Conservation (phyloP, 2,797 vertebrate species). For the Hippocampus kuda region DNA sequence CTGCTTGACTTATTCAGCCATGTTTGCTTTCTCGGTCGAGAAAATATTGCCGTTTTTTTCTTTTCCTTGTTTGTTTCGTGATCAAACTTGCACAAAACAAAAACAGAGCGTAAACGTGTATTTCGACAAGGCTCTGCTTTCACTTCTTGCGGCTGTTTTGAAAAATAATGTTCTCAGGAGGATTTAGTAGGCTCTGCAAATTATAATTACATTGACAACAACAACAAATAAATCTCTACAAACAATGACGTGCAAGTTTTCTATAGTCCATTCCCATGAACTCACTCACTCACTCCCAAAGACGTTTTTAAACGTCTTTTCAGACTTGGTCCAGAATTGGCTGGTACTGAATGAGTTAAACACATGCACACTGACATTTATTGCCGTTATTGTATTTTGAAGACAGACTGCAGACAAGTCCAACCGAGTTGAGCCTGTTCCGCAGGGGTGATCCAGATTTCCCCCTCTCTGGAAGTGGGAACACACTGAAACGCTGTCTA, state of each 20-base stretch:
- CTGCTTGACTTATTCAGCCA: constrained; percentile 54
- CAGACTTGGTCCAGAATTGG: too few relatives aligned
- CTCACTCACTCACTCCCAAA: too few relatives aligned
- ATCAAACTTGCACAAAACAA: constrained; percentile 41
- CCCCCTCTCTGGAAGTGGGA: constrained; percentile 3
- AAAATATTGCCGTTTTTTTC: constrained; percentile 11
- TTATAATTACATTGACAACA: too few relatives aligned
- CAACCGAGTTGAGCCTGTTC: not conserved
- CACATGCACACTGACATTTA: too few relatives aligned
- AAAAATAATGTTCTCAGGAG: too few relatives aligned
- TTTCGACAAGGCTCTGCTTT: constrained; percentile 17
- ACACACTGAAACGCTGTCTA: not conserved
- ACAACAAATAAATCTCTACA: too few relatives aligned
- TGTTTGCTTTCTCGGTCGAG: constrained; percentile 50
- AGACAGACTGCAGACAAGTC: not conserved
- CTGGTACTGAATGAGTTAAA: too few relatives aligned
- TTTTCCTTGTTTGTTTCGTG: constrained; percentile 19
- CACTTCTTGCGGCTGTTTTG: not conserved
- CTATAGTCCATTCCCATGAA: too few relatives aligned
- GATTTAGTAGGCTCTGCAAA: not conserved
- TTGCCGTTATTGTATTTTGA: not conserved
- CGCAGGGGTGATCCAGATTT: not conserved
- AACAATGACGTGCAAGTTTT: too few relatives aligned
- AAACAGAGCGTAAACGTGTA: constrained; percentile 29
- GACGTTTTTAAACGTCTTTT: too few relatives aligned